Evolutionary conservation across 2,888 invertebrate species (phyloP), one percentile per base, ranked within the genome.

Genomic region (Agriopis aurantiaria): DNA sequence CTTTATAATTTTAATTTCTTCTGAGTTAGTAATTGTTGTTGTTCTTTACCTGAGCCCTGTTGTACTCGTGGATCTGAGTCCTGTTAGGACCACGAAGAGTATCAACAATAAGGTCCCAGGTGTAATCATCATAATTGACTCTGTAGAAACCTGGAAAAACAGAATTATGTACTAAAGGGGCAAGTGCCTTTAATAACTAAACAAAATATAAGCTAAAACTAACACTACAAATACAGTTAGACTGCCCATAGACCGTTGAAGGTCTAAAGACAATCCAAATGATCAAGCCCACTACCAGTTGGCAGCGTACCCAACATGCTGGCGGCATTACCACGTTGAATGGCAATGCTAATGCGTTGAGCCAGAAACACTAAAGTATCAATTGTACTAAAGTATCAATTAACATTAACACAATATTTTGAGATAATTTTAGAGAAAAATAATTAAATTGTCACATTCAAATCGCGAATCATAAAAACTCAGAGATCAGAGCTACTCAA

Each of bases 11-110:
- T 23, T 0, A 23, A 23, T 33, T 33, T 23, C 2, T 33, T 33
- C 1, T 10, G 8, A 9, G 43, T 7, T 43, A 10, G 43, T 8
- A 7, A 12, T 48, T n/a, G 14, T 8, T 49, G 14, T 49, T 33
- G 11, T 52, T 52, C n/a, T 8, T 49, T 71, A 97, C 93, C 90
- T 98, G 97, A 5, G 97, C 97, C 78, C 96, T 95, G 86, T 97
- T 97, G 11, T 96, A 86, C 55, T 95, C 95, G 75, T 96, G 95
- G 62, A 97, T 96, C 0, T 52, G 65, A 9, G 77, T 79, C 55
- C 89, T 87, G 14, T 80, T 71, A 0, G 75, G n/a, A 43, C 88
- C 84, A 76, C 87, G 82, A 67, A 96, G 82, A 41, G 93, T 95
- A 1, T 86, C 67, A 3, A 86, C 84, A 52, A 96, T 93, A 17